Base-by-base conservation (phyloP, 2,797 vertebrate genomes). In the Ptychobarbus kaznakovi region DNA sequence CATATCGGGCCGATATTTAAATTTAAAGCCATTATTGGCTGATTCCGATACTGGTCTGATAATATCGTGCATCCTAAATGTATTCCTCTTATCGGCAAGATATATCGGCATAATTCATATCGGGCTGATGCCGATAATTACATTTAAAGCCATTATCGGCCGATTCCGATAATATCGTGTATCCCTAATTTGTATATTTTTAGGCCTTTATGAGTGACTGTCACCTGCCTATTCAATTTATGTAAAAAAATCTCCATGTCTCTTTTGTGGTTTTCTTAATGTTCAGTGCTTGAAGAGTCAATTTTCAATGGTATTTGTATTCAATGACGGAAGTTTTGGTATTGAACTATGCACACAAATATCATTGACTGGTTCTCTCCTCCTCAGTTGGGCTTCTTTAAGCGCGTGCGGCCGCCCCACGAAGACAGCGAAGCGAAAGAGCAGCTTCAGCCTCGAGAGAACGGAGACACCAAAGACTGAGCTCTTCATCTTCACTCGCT, bases 401-500 rank as follows among this genome's bases (percentile, higher is more conserved):
- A 99, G 89, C 95, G 98, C 11, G 98, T 99, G 42, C 97, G 98
- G 79, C 98, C 98, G 56, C 98, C 98, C 11, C 97, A 98, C 91
- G 97, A 97, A 81, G 98, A 99, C 81, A 94, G 90, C 85, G 93
- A 96, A 1, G 98, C 99, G 92, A 96, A 98, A 91, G 97, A 99
- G 86, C 98, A 99, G 86, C 95, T 99, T 76, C 98, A 99, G 80
- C 98, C 98, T 0, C 97, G 97, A 49, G 98, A 99, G 93, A 99
- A 98, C 0, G 97, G 97, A n/a, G 96, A 97, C 87, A 95, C 97
- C 18, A 98, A 99, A 81, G 93, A 97, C 87, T 99, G 94, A 95
- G 82, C 89, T 66, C 3, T 28, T 58, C 9, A 22, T 25, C 82
- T 38, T 56, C n/a, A 42, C 53, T 20, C 20, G 38, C 28, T 44